Base-by-base conservation (phyloP, 2,888 invertebrate genomes). In the Ganaspis brasiliensis region DNA sequence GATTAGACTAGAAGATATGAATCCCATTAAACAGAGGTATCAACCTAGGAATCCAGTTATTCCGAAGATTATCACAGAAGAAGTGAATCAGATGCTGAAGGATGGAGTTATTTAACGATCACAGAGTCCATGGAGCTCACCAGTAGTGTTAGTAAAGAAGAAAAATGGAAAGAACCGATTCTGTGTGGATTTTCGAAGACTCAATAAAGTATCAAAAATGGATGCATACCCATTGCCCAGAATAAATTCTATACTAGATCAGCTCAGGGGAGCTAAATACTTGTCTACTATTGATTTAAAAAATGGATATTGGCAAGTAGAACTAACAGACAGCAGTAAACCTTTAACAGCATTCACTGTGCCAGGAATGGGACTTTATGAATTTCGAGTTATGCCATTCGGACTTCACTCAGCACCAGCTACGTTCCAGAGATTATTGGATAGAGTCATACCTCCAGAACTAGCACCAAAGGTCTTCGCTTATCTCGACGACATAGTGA, bases 241-340 rank as follows among this genome's bases (percentile, higher is more conserved):
- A 6, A 85, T 89, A 8, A 80, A 82, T 0, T 75, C 81, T 0
- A 89, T 86, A 14, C 70, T 89, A 19, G 85, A 89, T 40, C 79
- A 82, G 31, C 76, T 90, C 0, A 71, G 86, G 1, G 79, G 84
- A 19, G 87, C 88, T 6, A 78, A 78, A 59, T 90, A 81, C 61
- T 76, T 91, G 14, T 82, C 83, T 0, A 87, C 85, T 1, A 73
- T 89, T 0, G 89, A 90, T 77, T 72, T 85, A n/a, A 85, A 79
- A 3, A 31, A 31, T 31, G 31, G 31, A 4, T 88, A 85, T 73
- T 83, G 79, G 72, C 87, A 89, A 63, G 79, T 89, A n/a, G 84
- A 85, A 0, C 61, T 85, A 63, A 78, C 49, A 6, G 76, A 79
- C 31, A 71, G 71, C 0, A 82, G 81, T 19, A 57, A 81, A 5